phyloP scores from a whole-genome alignment of 2,888 invertebrate genomes.

The Ormyrus nitidulus region DNA sequence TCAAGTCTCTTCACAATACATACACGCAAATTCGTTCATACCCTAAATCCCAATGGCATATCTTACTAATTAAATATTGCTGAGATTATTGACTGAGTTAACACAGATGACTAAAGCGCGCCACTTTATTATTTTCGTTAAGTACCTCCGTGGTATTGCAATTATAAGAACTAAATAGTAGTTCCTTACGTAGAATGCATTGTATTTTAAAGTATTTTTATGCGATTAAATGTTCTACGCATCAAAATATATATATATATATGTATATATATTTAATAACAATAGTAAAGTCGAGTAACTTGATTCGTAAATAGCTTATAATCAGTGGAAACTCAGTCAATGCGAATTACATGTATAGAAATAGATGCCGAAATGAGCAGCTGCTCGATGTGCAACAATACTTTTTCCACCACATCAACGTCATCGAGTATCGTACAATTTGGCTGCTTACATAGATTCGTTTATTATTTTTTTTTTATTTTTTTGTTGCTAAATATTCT shows the following conservation, averaged over 20 bases:
- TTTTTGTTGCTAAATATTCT: conserved; percentile 51
- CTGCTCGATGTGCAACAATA: conserved; percentile 59
- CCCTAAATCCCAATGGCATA: conserved; percentile 56
- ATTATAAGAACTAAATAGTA: conserved; percentile 36
- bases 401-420: conserved; percentile 54
- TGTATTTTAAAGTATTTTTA: conserved; percentile 26
- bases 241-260: conserved; percentile 34
- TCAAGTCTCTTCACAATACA: conserved; percentile 37
- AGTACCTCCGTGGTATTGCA: conserved; percentile 33
- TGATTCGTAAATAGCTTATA: conserved; percentile 34
- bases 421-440: conserved; percentile 60
- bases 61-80: conserved; percentile 64
- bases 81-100: conserved; percentile 61
- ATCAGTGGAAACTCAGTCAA: conserved; percentile 57
- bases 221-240: conserved; percentile 19
- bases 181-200: conserved; percentile 21
- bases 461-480: conserved; percentile 52
- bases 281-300: conserved; percentile 38
- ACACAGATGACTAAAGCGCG: conserved; percentile 49
- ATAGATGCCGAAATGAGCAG: conserved; percentile 72
- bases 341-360: conserved; percentile 70
- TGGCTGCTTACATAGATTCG: conserved; percentile 58
- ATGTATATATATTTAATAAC: conserved; percentile 43
- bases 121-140: conserved; percentile 20
- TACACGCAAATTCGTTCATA: conserved; percentile 45